Base-by-base conservation (phyloP, 2,113 vertebrate genomes). In the Zosterops pallidus region DNA sequence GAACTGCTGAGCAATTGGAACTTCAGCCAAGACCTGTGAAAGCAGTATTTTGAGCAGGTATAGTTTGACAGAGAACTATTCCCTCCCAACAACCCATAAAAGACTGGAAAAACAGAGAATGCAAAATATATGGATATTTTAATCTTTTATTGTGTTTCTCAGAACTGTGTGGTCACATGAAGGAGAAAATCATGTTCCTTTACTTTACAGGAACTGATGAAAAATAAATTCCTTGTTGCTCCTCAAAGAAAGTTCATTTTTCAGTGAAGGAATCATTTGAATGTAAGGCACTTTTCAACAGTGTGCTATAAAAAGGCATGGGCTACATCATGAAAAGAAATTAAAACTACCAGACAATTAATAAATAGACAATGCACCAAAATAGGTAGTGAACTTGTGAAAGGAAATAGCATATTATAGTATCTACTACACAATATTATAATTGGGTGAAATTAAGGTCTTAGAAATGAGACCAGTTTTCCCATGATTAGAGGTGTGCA, bases 1-100 rank as follows among this genome's bases (percentile, higher is more conserved):
- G 70, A 96, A 91, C 84, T 94, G 83, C 83, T 75, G 53, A 92
- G 67, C 33, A 90, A 83, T 46, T 79, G 57, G 37, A 93, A 89
- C 31, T 83, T 83, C 79, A 67, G 23, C 31, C 1, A 6, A 91
- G 44, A 70, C 69, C 57, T 64, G 41, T 9, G 65, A 91, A 89
- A 87, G 37, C 26, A 84, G n/a, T 63, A 92, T 64, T 93, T 83
- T 72, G 50, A 83, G 42, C 18, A 80, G 57, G 44, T 72, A 60
- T 26, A 60, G 41, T 49, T 3, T 86, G 37, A 76, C 29, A 81
- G 63, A 75, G 88, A 92, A 64, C 16, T 50, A 46, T 35, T 88
- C 24, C 21, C 37, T 86, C 25, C 14, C 23, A 68, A 15, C 5
- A 3, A 2, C 8, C 26, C 29, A 44, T 41, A 71, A 79, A 76